Evolutionary conservation across 2,797 vertebrate genomes (phyloP), one percentile per base, ranked within the genome.

Genomic region (Thaleichthys pacificus): DNA sequence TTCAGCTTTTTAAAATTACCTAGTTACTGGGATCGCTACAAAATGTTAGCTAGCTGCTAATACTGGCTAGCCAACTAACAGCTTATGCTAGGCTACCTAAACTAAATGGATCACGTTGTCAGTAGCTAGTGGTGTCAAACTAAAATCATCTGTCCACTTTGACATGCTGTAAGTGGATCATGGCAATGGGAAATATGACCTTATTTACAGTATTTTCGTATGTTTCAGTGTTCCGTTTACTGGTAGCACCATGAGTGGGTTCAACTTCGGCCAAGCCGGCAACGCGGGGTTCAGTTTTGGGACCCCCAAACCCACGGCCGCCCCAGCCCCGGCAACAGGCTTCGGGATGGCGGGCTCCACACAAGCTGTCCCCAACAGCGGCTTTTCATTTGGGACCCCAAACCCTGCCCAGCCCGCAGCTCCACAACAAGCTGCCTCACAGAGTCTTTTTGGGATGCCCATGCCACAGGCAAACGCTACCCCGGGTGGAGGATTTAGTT

Each of bases 261-360:
- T 97, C 85, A 94, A 76, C 76, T 96, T 97, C 56, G 94, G 92
- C 1, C 90, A 93, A 71, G 0, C 88, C 30, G 32, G 86, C 3
- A 42, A 88, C 15, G 49, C 88, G 17, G 93, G 94, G 9, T 97
- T 97, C 82, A 70, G 68, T 0, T 95, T 97, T 66, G 94, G 94
- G n/a, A 58, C 91, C 0, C 88, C 89, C 5, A 95, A 94, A 88
- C 77, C 94, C 0, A 72, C 86, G 0, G 69, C 91, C 0, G 83
- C 92, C 2, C 57, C 92, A 0, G 61, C 85, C 2, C 66, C 92
- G 0, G 4, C 85, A 0, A 65, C 78, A 0, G 89, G 86, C 5
- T 94, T 94, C 74, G 90, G 86, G 14, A 87, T 93, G 80, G 82
- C 88, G 7, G 63, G 87, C 1, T 69, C 73, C 32, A 26, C 89